Base-by-base conservation (phyloP, 2,113 vertebrate genomes). In the Hystrix brachyura region DNA sequence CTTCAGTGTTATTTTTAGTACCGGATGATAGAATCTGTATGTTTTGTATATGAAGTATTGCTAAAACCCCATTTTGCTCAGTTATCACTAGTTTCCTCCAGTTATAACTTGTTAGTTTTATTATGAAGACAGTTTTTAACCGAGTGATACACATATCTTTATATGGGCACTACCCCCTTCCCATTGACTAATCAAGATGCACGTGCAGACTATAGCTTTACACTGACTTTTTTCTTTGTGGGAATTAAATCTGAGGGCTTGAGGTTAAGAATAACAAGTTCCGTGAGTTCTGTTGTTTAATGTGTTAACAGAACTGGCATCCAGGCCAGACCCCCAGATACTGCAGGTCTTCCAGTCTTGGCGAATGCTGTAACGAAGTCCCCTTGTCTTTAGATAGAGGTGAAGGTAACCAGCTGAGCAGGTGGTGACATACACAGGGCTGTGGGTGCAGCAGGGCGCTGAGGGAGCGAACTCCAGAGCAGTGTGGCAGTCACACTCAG, bases 41-140 rank as follows among this genome's bases (percentile, higher is more conserved):
- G 48, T 51, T 90, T 46, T 27, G 14, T 23, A 23, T 48, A 3
- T 23, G 57, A 38, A 62, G 62, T 62, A 86, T 14, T 32, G 32
- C 64, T 80, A 38, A 89, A 83, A 46, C 15, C 27, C n/a, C 18
- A 48, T 88, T 95, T 96, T 81, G 4, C 21, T 72, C 48, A 89
- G 23, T 92, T 90, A 14, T 7, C 74, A 79, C 46, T 90, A 59
- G 3, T 32, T 57, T 96, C 38, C 43, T 57, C 32, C 67, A 90
- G 6, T 27, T 71, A 53, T 27, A 88, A 72, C 8, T 76, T 34
- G 1, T 64, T 90, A 55, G 7, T 46, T 93, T 93, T 43, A 43
- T 80, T 78, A 18, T 62, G 29, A 53, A 67, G 25, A 23, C 48
- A 12, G 7, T 76, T 76, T 72, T 81, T 87, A 1, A 27, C 7